These are phyloP conservation scores for Neogobius melanostomus DNA, from an alignment of 2,113 vertebrate species.

Conservation along the genomic window DNA sequence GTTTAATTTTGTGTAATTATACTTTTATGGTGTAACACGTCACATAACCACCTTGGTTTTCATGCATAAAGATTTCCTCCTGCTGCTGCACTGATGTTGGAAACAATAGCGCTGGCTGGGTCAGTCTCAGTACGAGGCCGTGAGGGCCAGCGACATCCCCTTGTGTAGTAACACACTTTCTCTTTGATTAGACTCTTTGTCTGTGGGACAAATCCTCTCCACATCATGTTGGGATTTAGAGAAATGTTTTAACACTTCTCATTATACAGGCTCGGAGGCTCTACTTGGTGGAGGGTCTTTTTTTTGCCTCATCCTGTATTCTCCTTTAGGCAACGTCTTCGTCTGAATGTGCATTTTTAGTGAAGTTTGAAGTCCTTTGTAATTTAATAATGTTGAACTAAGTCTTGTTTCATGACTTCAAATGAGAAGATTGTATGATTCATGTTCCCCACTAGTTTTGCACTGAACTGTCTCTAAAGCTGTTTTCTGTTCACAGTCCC, in stretches of 20 bases:
- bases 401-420: not conserved
- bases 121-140: conserved; percentile 18
- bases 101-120: conserved; percentile 18
- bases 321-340: conserved; percentile 34
- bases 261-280: not conserved
- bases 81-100: not conserved
- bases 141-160: conserved; percentile 22
- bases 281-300: conserved; percentile 1
- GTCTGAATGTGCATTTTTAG: conserved; percentile 56
- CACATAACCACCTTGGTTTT: conserved; percentile 13
- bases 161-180: conserved; percentile 23
- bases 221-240: not conserved
- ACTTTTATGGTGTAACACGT: too few species aligned
- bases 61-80: conserved; percentile 35
- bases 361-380: conserved; percentile 41
- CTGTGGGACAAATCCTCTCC: conserved; percentile 22
- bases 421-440: too few species aligned
- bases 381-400: conserved; percentile 44
- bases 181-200: conserved; percentile 38
- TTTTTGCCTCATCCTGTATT: conserved; percentile 11
- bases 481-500: not conserved
- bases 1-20: too few species aligned
- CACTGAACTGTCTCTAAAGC: too few species aligned
- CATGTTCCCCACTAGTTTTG: too few species aligned
- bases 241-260: not conserved